Conservation (phyloP, 2,888 invertebrate species). For the Blastobasis adustella region DNA sequence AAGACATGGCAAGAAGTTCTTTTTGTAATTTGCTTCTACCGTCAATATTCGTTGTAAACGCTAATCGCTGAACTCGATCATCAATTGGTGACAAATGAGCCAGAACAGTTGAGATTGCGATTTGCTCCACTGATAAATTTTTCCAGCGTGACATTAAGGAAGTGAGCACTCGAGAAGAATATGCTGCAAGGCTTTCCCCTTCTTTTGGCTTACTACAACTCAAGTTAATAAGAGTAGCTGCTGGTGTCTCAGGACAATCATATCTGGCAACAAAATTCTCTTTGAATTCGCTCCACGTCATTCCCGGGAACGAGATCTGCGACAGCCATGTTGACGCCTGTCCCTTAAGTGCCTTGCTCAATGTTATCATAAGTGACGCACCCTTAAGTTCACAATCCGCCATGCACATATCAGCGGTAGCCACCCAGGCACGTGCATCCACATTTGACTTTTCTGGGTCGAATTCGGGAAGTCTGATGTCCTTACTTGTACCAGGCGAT, state of each 20-base stretch:
- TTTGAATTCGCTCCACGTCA: slow-evolving; percentile 14
- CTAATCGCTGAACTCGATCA: neutral
- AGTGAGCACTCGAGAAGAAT: slow-evolving; percentile 8
- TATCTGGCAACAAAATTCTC: slow-evolving; percentile 8
- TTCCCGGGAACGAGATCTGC: slow-evolving; percentile 6
- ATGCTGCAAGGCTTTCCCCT: slow-evolving; percentile 8
- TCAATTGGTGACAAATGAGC: neutral
- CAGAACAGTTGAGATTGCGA: neutral
- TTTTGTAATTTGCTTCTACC: neutral
- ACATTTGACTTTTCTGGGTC: neutral
- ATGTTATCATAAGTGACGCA: slow-evolving; percentile 7
- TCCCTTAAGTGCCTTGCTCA: slow-evolving; percentile 12
- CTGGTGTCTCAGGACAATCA: too few species aligned
- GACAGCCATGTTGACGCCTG: slow-evolving; percentile 12
- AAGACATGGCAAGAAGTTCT: neutral
- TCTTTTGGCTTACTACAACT: slow-evolving; percentile 7
- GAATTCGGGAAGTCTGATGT: neutral
- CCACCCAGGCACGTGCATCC: neutral
- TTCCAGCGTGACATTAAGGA: neutral
- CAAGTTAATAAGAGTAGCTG: neutral
- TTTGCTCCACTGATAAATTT: neutral
- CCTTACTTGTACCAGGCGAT: neutral
- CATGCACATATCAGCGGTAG: slow-evolving; percentile 6
- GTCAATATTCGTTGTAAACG: neutral
- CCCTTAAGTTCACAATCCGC: slow-evolving; percentile 6